phyloP scores from a whole-genome alignment of 2,113 vertebrate genomes.

The Reinhardtius hippoglossoides region DNA sequence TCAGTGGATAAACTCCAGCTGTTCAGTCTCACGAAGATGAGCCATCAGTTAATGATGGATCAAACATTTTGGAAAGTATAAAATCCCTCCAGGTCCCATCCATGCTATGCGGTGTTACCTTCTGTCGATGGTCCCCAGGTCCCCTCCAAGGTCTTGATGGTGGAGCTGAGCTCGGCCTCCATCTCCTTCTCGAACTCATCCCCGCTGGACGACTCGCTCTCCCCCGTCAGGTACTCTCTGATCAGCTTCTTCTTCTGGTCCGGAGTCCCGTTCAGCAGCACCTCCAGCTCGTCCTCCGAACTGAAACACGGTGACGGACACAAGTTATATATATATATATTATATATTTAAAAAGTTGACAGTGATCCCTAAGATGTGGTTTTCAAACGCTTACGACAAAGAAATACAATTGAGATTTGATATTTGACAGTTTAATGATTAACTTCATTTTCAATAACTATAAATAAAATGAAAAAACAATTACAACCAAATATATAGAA shows the following conservation, averaged over 20 bases:
- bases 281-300: constrained; percentile 96
- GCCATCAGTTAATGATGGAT: background rate
- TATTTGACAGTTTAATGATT: too few species aligned
- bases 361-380: too few species aligned
- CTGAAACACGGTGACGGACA: constrained; percentile 64
- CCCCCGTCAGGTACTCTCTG: constrained; percentile 94
- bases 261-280: constrained; percentile 92
- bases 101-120: constrained; percentile 32
- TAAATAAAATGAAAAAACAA: too few species aligned
- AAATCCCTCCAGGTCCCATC: background rate
- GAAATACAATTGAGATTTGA: too few species aligned
- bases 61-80: too few species aligned
- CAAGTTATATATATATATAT: too few species aligned
- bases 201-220: constrained; percentile 94
- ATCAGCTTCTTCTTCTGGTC: constrained; percentile 96
- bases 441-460: too few species aligned
- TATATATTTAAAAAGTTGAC: too few species aligned
- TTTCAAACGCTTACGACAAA: too few species aligned
- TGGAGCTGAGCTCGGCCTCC: constrained; percentile 92
- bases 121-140: constrained; percentile 79
- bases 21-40: background rate
- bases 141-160: constrained; percentile 89
- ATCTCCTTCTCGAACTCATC: constrained; percentile 99
- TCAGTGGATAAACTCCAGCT: background rate
- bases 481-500: too few species aligned